These are phyloP conservation scores for Mormoops blainvillei DNA, from an alignment of 2,113 vertebrate genomes.

Conservation along the genomic window DNA sequence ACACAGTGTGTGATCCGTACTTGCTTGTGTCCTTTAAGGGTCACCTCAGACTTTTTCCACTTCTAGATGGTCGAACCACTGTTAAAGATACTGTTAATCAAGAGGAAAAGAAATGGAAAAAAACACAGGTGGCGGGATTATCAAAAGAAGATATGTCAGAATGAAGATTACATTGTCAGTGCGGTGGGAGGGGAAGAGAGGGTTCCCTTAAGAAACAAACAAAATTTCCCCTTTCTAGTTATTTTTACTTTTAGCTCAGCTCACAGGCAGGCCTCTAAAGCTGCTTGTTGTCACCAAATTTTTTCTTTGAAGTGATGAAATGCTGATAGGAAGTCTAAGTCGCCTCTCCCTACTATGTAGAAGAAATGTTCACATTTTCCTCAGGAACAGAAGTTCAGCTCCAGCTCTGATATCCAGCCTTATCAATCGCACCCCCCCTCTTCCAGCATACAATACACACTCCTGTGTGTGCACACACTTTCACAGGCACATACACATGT, in stretches of 20 bases:
- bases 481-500: background rate
- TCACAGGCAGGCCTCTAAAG: background rate
- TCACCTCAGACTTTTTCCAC: background rate
- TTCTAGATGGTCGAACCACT: background rate
- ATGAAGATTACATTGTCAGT: background rate
- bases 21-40: background rate
- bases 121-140: background rate
- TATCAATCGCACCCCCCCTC: background rate
- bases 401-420: background rate
- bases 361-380: constrained; percentile 8
- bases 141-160: accelerated
- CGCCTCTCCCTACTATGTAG: background rate
- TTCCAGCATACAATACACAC: background rate
- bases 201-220: background rate
- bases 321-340: background rate
- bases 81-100: background rate
- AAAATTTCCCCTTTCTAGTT: background rate
- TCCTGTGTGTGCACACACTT: accelerated
- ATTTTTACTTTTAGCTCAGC: background rate
- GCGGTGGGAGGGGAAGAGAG: background rate
- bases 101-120: background rate
- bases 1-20: background rate
- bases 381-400: background rate
- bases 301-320: constrained; percentile 39
- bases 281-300: background rate